Base-by-base conservation (phyloP, 2,888 invertebrate species). In the Hirtodrosophila cameraria region DNA sequence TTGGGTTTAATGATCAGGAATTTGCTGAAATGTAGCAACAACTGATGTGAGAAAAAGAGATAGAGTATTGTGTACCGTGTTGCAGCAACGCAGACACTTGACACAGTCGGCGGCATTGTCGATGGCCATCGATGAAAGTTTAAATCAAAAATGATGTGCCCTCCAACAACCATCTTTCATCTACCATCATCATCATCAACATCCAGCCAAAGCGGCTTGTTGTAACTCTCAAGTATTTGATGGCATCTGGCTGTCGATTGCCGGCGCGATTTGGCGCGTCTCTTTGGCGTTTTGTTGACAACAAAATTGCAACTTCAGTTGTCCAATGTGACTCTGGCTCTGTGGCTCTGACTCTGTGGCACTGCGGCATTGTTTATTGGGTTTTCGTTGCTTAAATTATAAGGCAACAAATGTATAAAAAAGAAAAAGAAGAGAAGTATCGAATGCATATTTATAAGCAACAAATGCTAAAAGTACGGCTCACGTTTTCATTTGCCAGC, bases 241-340 rank as follows among this genome's bases (percentile, higher is more conserved):
- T 79, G 86, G 86, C 79, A 78, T 62, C 78, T 83, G 70, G 61
- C 66, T 39, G 55, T 36, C 61, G 57, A 57, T 64, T 52, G 59
- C 13, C 53, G 50, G 61, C 57, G 72, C 61, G 59, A 66, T 55
- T 68, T 57, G 52, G 70, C 61, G 77, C 60, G 77, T 75, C 53
- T 64, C 42, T 52, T 49, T 71, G 74, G 64, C 64, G 61, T 78
- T 71, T 65, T 53, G 80, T 75, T 80, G 80, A 80, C 80, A 80
- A 86, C 86, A 80, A 80, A 80, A 80, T 80, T 80, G 80, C 80
- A 80, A 85, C 80, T 80, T 80, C 79, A 80, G 80, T 79, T 65
- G 60, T 50, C 58, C 60, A 63, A n/a, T n/a, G n/a, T n/a, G n/a
- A n/a, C n/a, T 68, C 72, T 42, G 63, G 27, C 35, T n/a, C n/a